Conservation (phyloP, 2,888 invertebrate genomes). For the Eupithecia insigniata region DNA sequence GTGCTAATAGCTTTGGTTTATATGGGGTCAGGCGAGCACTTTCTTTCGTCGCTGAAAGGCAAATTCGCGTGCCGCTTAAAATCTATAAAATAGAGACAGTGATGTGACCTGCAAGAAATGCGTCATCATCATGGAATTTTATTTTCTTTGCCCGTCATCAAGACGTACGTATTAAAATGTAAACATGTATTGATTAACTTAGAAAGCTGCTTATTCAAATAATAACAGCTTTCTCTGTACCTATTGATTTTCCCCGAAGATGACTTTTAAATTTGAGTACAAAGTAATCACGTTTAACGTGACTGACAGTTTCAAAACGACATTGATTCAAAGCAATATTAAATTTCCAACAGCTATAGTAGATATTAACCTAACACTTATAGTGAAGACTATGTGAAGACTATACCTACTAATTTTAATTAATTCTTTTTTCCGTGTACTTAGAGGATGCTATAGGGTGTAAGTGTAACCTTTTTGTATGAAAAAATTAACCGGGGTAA, state of each 20-base stretch:
- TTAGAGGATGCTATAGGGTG: too few species aligned
- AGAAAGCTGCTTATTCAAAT: conserved; percentile 23
- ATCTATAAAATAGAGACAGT: not conserved
- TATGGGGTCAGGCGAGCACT: too few species aligned
- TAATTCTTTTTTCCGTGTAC: too few species aligned
- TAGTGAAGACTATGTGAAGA: too few species aligned
- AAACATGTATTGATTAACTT: conserved; percentile 9
- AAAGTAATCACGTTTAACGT: not conserved
- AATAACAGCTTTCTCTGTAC: conserved; percentile 10
- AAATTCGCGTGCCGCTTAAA: not conserved
- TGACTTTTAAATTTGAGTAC: conserved; percentile 27
- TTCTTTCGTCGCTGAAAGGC: too few species aligned
- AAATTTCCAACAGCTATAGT: not conserved
- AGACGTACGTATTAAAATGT: not conserved
- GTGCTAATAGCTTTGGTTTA: too few species aligned
- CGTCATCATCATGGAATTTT: conserved; percentile 1
- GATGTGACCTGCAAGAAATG: not conserved
- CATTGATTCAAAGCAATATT: not conserved
- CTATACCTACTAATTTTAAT: too few species aligned
- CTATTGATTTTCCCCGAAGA: conserved; percentile 27
- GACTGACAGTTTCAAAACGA: not conserved
- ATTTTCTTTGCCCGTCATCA: not conserved
- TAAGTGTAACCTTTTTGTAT: too few species aligned
- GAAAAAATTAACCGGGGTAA: too few species aligned
- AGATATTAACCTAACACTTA: too few species aligned